These are phyloP conservation scores for Tachina lurida DNA, from an alignment of 2,888 invertebrate genomes.

Conservation along the genomic window DNA sequence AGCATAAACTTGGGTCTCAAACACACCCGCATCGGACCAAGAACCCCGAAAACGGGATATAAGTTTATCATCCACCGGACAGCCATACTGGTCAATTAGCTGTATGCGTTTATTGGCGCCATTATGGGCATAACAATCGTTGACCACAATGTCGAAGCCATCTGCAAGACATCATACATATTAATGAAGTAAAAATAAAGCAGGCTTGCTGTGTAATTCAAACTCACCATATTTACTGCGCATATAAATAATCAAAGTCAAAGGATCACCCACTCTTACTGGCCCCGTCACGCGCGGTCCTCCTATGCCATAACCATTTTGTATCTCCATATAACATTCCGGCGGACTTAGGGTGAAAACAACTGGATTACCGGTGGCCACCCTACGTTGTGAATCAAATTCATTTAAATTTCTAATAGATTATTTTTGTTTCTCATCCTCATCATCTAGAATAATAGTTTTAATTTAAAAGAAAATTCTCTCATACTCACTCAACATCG, in stretches of 20 bases:
- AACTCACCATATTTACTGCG: conserved; percentile 94
- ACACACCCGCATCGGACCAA: conserved; percentile 95
- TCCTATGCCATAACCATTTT: conserved; percentile 93
- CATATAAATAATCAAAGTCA: conserved; percentile 96
- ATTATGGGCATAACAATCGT: conserved; percentile 96
- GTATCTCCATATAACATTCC: conserved; percentile 97
- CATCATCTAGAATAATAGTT: conserved; percentile 34
- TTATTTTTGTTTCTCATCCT: conserved; percentile 58
- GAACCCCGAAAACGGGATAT: conserved; percentile 96
- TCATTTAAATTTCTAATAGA: conserved; percentile 64
- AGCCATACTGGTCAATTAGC: conserved; percentile 95
- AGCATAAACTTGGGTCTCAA: conserved; percentile 96
- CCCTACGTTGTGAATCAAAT: conserved; percentile 84
- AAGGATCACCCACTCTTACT: conserved; percentile 95
- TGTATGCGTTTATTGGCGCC: conserved; percentile 96
- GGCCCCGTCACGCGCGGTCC: conserved; percentile 94
- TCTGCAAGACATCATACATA: conserved; percentile 84
- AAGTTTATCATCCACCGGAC: conserved; percentile 95
- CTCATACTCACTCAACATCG: conserved; percentile 93
- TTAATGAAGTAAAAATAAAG: not conserved
- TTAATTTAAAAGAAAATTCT: not conserved
- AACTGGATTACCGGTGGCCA: conserved; percentile 96
- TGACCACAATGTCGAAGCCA: conserved; percentile 97
- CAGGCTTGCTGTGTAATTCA: not conserved
- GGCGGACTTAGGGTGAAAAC: conserved; percentile 96